Base-by-base conservation (phyloP, 1,140 invertebrate species). In the Aplysia californica region DNA sequence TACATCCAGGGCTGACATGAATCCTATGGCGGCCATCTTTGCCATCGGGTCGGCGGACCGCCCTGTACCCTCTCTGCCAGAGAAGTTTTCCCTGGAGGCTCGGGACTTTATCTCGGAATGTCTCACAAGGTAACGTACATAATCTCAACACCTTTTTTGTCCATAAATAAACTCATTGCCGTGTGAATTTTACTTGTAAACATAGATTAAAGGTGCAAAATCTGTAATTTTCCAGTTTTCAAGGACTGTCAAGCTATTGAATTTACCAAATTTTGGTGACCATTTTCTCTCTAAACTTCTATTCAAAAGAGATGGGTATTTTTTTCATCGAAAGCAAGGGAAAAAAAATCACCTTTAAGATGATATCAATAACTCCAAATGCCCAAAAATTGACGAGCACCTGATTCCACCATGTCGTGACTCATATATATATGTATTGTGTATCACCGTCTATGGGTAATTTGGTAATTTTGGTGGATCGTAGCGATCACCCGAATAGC, bases 11-110 rank as follows among this genome's bases (percentile, higher is more conserved):
- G 78, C 86, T 59, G 83, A 89, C 26, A 87, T 88, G 84, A 84
- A 84, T 77, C 87, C 87, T 1, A 86, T 88, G 85, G 87, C 87
- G 38, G 88, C 88, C 65, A 89, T 89, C 26, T 89, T 89, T 84
- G 87, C 87, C 36, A 89, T 89, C 75, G 82, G 84, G 10, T 79
- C 82, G 5, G 79, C 78, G 26, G 79, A 84, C 41, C 83, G 82
- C 69, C 80, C 87, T 1, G 83, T 88, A 4, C 88, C 88, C 10
- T 59, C 83, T 61, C 75, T 90, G 31, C 84, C 86, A 29, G 79
- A 85, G 1, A 85, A 78, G 50, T 89, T 88, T 70, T 80, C 84
- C 10, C 58, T 58, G n/a, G 84, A 87, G 33, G 87, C 88, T 41
- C 78, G 77, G 56, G 71, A 86, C 18, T 90, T 90, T 86, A 85